These are phyloP conservation scores for Casuarius casuarius DNA, from an alignment of 2,113 vertebrate genomes.

Conservation along the genomic window DNA sequence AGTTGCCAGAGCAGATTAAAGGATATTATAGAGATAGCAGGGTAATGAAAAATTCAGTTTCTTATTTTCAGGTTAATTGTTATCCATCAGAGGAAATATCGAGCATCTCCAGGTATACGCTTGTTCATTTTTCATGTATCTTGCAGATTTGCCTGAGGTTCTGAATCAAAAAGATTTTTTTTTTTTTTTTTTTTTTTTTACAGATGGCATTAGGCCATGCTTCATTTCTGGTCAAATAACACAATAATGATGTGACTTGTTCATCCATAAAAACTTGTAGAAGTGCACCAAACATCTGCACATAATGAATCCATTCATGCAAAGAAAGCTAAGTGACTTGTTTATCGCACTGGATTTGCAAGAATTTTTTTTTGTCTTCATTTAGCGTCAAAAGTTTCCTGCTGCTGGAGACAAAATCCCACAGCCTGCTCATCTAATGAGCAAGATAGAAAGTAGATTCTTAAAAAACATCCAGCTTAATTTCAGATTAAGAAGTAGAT, in stretches of 20 bases:
- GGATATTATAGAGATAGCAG: neutral
- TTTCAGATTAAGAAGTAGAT: neutral
- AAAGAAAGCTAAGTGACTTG: slow-evolving; percentile 52
- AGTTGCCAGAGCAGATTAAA: slow-evolving; percentile 38
- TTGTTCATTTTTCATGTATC: slow-evolving; percentile 8
- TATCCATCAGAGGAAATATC: slow-evolving; percentile 17
- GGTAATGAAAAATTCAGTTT: slow-evolving; percentile 45
- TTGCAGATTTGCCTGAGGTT: neutral
- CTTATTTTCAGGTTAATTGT: slow-evolving; percentile 53
- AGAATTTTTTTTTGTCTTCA: slow-evolving; percentile 25
- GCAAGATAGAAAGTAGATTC: neutral
- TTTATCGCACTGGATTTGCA: slow-evolving; percentile 53
- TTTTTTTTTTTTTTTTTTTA: neutral
- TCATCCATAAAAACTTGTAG: slow-evolving; percentile 69
- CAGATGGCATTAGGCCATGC: slow-evolving; percentile 50
- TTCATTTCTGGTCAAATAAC: slow-evolving; percentile 70
- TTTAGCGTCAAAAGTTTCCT: slow-evolving; percentile 26
- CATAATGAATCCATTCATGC: slow-evolving; percentile 78
- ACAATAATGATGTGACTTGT: slow-evolving; percentile 68
- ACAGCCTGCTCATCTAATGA: neutral
- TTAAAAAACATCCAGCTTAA: neutral
- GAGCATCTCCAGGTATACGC: slow-evolving; percentile 31
- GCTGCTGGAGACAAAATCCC: neutral
- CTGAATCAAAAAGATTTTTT: slow-evolving; percentile 20
- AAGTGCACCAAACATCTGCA: slow-evolving; percentile 75